Conservation (phyloP, 2,888 invertebrate genomes). For the Drosophila yooni region DNA sequence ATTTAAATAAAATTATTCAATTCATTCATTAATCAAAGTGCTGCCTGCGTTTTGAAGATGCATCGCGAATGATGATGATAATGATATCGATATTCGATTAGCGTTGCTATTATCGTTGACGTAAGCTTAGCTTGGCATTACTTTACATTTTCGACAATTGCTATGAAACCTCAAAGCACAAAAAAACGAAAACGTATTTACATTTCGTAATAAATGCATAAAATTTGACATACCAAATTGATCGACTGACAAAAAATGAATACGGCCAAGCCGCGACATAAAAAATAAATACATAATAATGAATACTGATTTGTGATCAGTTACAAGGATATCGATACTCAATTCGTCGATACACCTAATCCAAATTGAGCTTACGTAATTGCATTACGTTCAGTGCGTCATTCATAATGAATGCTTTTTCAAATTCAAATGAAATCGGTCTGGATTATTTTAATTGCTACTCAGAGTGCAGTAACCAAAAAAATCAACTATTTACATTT, state of each 20-base stretch:
- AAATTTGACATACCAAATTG: conserved; percentile 18
- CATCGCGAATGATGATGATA: conserved; percentile 50
- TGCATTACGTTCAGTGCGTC: background rate
- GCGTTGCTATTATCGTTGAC: background rate
- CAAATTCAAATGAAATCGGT: background rate
- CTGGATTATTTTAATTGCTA: background rate
- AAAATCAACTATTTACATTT: background rate
- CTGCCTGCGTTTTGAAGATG: conserved; percentile 55
- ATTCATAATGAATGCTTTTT: background rate
- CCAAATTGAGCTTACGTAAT: conserved; percentile 3
- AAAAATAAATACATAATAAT: conserved; percentile 24
- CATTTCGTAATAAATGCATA: background rate
- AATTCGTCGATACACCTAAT: background rate
- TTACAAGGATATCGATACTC: background rate
- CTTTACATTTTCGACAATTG: background rate
- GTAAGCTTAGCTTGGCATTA: conserved; percentile 1
- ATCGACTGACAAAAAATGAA: conserved; percentile 22
- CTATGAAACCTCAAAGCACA: background rate
- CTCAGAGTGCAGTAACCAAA: background rate
- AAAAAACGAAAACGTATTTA: background rate
- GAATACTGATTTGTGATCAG: background rate
- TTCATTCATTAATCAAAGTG: conserved; percentile 67
- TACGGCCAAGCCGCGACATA: conserved; percentile 1
- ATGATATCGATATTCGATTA: conserved; percentile 47
- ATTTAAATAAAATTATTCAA: conserved; percentile 79